phyloP scores from a whole-genome alignment of 1,140 invertebrate genomes.

The Caenorhabditis tropicalis region DNA sequence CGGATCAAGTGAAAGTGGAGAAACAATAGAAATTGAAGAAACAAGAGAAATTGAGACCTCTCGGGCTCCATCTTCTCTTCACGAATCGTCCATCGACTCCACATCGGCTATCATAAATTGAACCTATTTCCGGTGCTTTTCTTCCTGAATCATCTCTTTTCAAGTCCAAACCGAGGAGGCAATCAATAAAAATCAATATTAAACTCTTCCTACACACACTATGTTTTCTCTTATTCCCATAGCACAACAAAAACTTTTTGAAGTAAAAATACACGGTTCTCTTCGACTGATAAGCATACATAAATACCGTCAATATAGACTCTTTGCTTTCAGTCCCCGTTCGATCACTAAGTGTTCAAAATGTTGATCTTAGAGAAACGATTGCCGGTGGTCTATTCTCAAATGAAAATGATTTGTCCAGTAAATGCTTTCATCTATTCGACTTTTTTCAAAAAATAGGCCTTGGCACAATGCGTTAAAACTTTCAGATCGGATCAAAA shows the following conservation, averaged over 20 bases:
- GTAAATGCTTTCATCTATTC: no score
- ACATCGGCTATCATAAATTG: not conserved
- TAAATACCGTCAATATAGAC: not conserved
- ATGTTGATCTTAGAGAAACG: no score
- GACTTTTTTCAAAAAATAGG: no score
- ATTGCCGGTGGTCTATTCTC: no score
- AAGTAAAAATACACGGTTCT: conserved; percentile 9
- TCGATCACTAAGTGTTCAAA: no score
- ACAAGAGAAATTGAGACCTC: no score
- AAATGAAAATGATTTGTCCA: no score
- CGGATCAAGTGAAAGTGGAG: no score
- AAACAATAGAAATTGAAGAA: no score
- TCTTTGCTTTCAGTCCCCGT: no score
- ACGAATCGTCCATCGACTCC: conserved; percentile 17
- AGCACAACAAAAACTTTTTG: conserved; percentile 32
- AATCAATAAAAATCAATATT: not conserved
- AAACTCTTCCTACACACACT: not conserved
- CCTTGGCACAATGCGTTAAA: no score
- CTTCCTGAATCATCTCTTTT: not conserved
- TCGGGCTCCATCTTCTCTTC: not conserved
- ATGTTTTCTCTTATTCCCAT: not conserved
- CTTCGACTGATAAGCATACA: conserved; percentile 24
- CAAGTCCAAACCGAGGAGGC: not conserved
- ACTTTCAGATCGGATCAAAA: no score
- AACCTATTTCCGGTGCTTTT: not conserved